A percentile compares a stretch with the other conserved stretches of the same genome.
phyloP scores from a whole-genome alignment of 2,888 invertebrate genomes.

The Dryobota labecula region DNA sequence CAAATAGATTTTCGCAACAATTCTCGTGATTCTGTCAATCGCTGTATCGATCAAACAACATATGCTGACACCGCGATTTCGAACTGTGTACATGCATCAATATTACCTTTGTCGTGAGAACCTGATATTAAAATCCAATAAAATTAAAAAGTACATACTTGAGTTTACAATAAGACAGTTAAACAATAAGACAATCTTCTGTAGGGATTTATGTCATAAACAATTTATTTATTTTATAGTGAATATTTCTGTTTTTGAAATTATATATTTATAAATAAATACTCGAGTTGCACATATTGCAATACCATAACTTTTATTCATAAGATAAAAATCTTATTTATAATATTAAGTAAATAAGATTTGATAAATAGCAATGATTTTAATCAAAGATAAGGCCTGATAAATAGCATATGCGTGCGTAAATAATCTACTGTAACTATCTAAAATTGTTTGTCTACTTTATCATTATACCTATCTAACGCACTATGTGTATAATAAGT shows the following conservation, averaged over 20 bases:
- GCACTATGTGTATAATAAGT: background rate
- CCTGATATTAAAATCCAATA: background rate
- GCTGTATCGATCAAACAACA: background rate
- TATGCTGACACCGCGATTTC: background rate
- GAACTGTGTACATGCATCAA: background rate
- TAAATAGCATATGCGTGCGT: constrained; percentile 4
- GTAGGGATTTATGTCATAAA: background rate
- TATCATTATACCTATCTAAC: background rate
- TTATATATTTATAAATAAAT: background rate
- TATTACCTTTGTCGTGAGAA: background rate
- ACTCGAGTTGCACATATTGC: background rate
- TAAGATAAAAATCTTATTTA: background rate
- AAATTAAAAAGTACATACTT: background rate
- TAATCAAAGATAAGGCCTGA: constrained; percentile 26
- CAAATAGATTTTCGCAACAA: background rate
- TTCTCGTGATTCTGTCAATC: background rate
- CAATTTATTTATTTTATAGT: background rate
- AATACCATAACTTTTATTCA: background rate
- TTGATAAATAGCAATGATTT: constrained; percentile 27
- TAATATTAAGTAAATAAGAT: background rate
- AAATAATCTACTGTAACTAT: constrained; percentile 18
- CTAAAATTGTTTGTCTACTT: constrained; percentile 15
- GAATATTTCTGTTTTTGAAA: too few relatives aligned
- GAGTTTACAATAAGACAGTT: background rate
- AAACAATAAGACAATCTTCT: background rate